A percentile compares a stretch with the other conserved stretches of the same genome.
phyloP scores from a whole-genome alignment of 2,113 vertebrate species.

The Ptilonorhynchus violaceus region DNA sequence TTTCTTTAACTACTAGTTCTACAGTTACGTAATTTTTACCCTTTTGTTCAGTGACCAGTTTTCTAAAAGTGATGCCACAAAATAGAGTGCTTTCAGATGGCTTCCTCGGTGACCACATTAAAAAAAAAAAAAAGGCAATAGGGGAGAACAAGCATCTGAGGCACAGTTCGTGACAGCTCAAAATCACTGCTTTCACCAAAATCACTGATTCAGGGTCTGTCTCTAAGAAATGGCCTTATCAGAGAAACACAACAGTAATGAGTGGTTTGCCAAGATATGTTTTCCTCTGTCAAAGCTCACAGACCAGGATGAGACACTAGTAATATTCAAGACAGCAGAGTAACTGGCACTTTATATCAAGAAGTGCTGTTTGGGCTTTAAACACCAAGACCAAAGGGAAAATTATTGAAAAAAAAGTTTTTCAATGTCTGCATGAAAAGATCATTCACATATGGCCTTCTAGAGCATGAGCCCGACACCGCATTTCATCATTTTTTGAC shows the following conservation, averaged over 20 bases:
- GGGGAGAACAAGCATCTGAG: neutral
- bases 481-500: neutral
- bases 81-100: constrained; percentile 2
- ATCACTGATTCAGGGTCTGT: neutral
- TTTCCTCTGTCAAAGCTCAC: neutral
- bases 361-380: neutral
- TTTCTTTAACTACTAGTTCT: neutral
- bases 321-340: neutral
- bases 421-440: neutral
- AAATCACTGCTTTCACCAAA: neutral
- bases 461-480: neutral
- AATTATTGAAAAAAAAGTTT: neutral
- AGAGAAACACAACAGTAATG: neutral
- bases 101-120: neutral
- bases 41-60: neutral
- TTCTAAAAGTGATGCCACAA: neutral
- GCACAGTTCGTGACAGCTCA: neutral
- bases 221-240: neutral
- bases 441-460: neutral
- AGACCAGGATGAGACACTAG: neutral
- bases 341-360: neutral
- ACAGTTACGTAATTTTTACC: neutral
- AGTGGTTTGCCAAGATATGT: neutral
- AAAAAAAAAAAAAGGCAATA: neutral
- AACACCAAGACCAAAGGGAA: neutral